Conservation (phyloP, 1,140 invertebrate genomes). For the Trialeurodes vaporariorum region DNA sequence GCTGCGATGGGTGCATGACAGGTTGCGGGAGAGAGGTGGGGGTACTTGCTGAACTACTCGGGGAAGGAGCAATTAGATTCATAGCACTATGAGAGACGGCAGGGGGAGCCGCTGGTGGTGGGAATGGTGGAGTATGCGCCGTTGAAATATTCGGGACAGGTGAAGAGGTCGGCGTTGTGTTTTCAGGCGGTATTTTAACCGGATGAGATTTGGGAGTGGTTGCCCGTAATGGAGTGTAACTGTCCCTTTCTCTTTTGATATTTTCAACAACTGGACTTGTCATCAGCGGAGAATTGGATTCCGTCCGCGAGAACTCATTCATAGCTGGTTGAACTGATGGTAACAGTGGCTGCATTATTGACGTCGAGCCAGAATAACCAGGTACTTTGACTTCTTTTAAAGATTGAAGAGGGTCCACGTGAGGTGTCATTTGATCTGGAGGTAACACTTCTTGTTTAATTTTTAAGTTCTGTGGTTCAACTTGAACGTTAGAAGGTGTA, state of each 20-base stretch:
- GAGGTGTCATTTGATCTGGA: conserved; percentile 39
- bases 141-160: conserved; percentile 13
- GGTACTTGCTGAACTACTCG: conserved; percentile 24
- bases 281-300: conserved; percentile 14
- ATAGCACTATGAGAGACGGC: conserved; percentile 21
- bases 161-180: conserved; percentile 35
- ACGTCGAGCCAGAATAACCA: conserved; percentile 41
- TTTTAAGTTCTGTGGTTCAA: conserved; percentile 63
- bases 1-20: conserved; percentile 53
- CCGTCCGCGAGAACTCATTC: not conserved
- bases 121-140: conserved; percentile 24
- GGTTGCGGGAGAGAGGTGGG: conserved; percentile 37
- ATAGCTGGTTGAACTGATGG: conserved; percentile 17
- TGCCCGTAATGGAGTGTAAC: conserved; percentile 34
- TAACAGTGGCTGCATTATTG: conserved; percentile 29
- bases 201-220: conserved; percentile 26
- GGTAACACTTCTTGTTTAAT: conserved; percentile 57
- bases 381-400: conserved; percentile 70
- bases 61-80: conserved; percentile 31
- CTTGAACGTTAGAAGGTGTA: conserved; percentile 22
- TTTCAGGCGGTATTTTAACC: conserved; percentile 22
- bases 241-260: conserved; percentile 61
- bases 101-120: conserved; percentile 21
- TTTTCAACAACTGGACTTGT: conserved; percentile 42
- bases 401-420: conserved; percentile 58